These are phyloP conservation scores for Lasiurus cinereus DNA, from an alignment of 2,113 vertebrate species.

Conservation along the genomic window DNA sequence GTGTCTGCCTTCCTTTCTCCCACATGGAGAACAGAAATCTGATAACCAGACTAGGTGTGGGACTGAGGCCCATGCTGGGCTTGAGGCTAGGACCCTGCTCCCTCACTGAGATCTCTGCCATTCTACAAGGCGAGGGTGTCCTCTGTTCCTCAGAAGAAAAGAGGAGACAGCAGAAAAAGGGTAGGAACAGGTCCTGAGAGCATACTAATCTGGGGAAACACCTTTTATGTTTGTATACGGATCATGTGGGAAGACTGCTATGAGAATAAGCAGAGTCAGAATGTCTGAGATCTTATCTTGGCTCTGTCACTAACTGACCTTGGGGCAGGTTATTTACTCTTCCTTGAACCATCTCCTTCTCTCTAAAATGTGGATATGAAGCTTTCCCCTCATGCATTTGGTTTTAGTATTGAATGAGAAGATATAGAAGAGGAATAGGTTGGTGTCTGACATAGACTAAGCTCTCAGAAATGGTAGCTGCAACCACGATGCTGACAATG, in stretches of 20 bases:
- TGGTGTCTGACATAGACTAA: neutral
- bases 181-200: neutral
- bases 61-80: neutral
- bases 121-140: neutral
- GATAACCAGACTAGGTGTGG: neutral
- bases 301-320: neutral
- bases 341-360: neutral
- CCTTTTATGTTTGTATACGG: neutral
- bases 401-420: neutral
- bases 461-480: neutral
- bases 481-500: neutral
- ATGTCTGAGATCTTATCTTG: neutral
- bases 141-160: neutral
- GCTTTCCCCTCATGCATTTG: neutral
- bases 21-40: rapidly evolving
- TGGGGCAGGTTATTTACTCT: neutral
- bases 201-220: neutral
- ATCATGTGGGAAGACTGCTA: neutral
- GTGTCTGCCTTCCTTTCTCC: neutral
- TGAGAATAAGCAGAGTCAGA: neutral
- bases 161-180: neutral
- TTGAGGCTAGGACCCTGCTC: neutral
- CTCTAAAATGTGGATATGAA: neutral
- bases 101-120: neutral
- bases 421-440: neutral